Evolutionary conservation across 2,888 invertebrate species (phyloP).

Genomic region (Margaritifera margaritifera): DNA sequence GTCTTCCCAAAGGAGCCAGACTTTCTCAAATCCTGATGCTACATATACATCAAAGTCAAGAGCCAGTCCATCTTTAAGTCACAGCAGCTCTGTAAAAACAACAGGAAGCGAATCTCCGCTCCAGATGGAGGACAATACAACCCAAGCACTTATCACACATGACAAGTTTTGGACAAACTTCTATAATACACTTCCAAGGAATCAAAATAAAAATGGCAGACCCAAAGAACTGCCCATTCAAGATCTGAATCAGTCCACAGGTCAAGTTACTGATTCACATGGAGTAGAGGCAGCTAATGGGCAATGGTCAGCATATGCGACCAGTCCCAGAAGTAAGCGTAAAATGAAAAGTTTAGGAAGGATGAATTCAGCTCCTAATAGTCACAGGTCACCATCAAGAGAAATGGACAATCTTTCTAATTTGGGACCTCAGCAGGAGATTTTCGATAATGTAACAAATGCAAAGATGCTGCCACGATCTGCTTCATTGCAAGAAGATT

Average conservation of each 20-base stretch:
- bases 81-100: no score
- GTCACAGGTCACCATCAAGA: conserved; percentile 26
- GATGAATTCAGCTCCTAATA: conserved; percentile 39
- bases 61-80: no score
- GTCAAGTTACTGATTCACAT: conserved; percentile 10
- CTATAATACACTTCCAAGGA: conserved; percentile 38
- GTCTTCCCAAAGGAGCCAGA: conserved; percentile 15
- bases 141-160: conserved; percentile 12
- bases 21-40: conserved; percentile 36
- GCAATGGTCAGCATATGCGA: conserved; percentile 37
- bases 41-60: conserved; percentile 1
- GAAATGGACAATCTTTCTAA: conserved; percentile 17
- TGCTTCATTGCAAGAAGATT: conserved; percentile 38
- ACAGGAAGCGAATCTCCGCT: conserved; percentile 7
- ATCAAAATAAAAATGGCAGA: conserved; percentile 33
- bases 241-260: conserved; percentile 14
- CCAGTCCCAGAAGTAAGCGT: conserved; percentile 36
- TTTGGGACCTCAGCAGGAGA: conserved; percentile 27
- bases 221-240: conserved; percentile 38
- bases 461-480: conserved; percentile 35
- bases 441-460: conserved; percentile 22
- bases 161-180: conserved; percentile 45
- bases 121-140: conserved; percentile 11
- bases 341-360: conserved; percentile 35
- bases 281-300: conserved; percentile 9